Percentiles rank a stretch among this genome's conserved stretches.
Conservation (phyloP, 2,113 vertebrate genomes). For the Anhinga rufa region DNA sequence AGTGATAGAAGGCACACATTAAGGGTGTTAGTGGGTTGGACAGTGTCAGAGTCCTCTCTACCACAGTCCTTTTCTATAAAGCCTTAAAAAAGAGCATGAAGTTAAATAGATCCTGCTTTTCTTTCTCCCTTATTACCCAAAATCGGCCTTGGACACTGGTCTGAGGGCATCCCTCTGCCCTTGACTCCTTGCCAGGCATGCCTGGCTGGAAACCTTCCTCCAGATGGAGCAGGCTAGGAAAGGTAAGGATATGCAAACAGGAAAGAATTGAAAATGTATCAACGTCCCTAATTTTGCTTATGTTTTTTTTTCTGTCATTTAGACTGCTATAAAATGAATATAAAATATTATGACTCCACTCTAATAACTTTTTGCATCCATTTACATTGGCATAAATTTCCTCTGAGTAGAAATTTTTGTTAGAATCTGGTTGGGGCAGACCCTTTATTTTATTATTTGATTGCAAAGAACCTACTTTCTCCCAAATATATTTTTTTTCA, state of each 20-base stretch:
- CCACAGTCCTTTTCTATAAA: not conserved
- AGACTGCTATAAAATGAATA: not conserved
- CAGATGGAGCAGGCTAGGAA: slow-evolving; percentile 3
- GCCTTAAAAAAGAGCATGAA: not conserved
- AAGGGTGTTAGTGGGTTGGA: not conserved
- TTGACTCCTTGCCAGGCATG: not conserved
- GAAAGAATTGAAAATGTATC: not conserved
- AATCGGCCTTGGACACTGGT: not conserved
- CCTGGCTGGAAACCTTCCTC: slow-evolving; percentile 5
- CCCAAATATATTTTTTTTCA: not conserved
- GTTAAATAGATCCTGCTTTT: not conserved
- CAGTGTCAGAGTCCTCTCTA: not conserved
- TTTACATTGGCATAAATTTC: not conserved
- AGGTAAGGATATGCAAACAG: not conserved
- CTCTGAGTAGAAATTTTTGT: not conserved
- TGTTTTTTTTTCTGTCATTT: not conserved
- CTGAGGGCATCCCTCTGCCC: not conserved
- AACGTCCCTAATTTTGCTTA: not conserved
- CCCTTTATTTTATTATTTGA: not conserved
- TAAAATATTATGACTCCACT: not conserved
- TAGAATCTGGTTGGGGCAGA: not conserved
- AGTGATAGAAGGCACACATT: not conserved
- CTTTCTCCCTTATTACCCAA: not conserved
- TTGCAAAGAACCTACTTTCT: not conserved
- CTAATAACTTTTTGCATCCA: not conserved